phyloP scores from a whole-genome alignment of 2,113 vertebrate genomes.

The Noctilio leporinus region DNA sequence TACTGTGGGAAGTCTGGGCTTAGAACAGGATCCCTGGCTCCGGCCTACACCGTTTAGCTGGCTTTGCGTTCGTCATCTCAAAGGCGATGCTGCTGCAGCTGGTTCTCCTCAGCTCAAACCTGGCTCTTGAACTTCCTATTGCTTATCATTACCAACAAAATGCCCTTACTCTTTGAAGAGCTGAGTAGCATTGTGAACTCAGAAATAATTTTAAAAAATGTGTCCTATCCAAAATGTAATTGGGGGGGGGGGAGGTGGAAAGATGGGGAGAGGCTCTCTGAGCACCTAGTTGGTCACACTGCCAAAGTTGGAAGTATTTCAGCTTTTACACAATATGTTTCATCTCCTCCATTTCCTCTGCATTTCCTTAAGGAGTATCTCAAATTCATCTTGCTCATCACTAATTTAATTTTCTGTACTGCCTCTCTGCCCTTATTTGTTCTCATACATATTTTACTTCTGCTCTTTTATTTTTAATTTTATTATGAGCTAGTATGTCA shows the following conservation, averaged over 20 bases:
- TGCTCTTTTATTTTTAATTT: conserved; percentile 12
- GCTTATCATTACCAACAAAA: neutral
- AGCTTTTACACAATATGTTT: neutral
- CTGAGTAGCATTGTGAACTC: neutral
- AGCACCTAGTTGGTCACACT: neutral
- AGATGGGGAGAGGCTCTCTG: neutral
- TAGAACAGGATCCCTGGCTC: neutral
- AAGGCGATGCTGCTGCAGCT: fast-evolving
- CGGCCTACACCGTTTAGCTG: neutral
- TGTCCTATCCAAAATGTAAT: neutral
- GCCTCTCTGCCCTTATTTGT: conserved; percentile 15
- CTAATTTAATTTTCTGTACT: conserved; percentile 42
- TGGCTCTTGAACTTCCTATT: neutral
- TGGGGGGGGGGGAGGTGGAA: fast-evolving
- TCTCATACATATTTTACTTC: conserved; percentile 34
- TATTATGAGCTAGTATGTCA: neutral
- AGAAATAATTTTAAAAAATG: neutral
- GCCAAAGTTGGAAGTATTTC: neutral
- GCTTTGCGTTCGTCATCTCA: neutral
- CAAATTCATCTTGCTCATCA: neutral
- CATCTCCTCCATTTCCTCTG: neutral
- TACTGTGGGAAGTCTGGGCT: neutral
- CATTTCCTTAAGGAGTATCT: neutral
- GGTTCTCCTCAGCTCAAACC: neutral
- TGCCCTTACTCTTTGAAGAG: neutral